These are phyloP conservation scores for Stylophora pistillata DNA, from an alignment of 64 coral and sea anemone species.

Conservation along the genomic window DNA sequence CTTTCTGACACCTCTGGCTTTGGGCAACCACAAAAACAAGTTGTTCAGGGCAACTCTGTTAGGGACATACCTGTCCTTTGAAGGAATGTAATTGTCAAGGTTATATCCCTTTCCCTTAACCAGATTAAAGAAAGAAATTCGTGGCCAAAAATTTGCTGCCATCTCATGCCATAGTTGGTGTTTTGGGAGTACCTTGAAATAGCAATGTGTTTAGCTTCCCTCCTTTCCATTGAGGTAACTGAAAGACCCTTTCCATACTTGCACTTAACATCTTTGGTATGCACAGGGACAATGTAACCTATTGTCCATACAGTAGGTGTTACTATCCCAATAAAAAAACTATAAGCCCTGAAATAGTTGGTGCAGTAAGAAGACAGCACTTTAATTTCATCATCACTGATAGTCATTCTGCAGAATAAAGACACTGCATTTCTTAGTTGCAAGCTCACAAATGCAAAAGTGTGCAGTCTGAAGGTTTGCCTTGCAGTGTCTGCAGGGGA, in stretches of 20 bases:
- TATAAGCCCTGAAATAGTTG: constrained; percentile 31
- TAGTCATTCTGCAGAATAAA: constrained; percentile 34
- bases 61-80: constrained; percentile 11
- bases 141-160: no score
- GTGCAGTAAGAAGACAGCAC: constrained; percentile 19
- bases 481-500: constrained; percentile 4
- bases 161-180: constrained; percentile 37
- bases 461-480: constrained; percentile 4
- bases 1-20: constrained; percentile 12
- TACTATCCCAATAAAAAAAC: constrained; percentile 3
- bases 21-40: constrained; percentile 13
- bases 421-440: constrained; percentile 26
- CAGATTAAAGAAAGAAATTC: constrained; percentile 61
- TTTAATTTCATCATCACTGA: constrained; percentile 35
- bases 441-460: constrained; percentile 19
- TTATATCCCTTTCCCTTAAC: constrained; percentile 29
- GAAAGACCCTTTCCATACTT: constrained; percentile 27
- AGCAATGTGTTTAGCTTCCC: constrained; percentile 38
- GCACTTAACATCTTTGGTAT: constrained; percentile 18
- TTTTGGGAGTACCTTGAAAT: constrained; percentile 50
- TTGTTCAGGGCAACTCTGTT: constrained; percentile 3
- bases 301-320: no score
- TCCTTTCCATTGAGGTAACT: constrained; percentile 30
- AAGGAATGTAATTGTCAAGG: constrained; percentile 1
- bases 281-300: background rate